phyloP scores from a whole-genome alignment of 2,888 invertebrate species.

The Incurvaria masculella region DNA sequence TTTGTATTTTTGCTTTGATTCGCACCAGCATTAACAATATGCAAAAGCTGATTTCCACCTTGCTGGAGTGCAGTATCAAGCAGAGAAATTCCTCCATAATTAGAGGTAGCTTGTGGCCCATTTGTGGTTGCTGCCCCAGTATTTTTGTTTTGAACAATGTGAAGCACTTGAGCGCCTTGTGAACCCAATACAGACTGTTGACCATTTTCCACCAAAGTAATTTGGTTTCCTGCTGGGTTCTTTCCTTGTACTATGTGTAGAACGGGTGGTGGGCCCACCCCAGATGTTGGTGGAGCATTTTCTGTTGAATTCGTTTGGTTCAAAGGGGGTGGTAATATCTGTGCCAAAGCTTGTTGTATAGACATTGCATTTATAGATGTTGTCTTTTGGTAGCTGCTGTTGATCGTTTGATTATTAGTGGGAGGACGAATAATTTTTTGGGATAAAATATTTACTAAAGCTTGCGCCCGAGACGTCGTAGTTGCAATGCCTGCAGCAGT shows the following conservation, averaged over 20 bases:
- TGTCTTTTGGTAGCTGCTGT: conserved; percentile 33
- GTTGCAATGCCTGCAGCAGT: conserved; percentile 44
- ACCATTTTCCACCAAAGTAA: conserved; percentile 37
- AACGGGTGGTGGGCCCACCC: conserved; percentile 34
- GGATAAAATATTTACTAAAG: conserved; percentile 51
- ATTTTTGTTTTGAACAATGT: conserved; percentile 47
- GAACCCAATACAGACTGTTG: conserved; percentile 41
- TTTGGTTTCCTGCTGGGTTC: conserved; percentile 36
- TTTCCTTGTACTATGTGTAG: conserved; percentile 51
- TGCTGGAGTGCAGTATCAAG: conserved; percentile 44
- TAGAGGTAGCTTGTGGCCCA: conserved; percentile 28
- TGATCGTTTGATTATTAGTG: conserved; percentile 13
- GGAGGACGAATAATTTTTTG: conserved; percentile 42
- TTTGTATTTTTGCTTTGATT: conserved; percentile 35
- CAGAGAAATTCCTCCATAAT: conserved; percentile 41
- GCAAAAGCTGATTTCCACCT: conserved; percentile 45
- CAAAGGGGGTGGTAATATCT: conserved; percentile 43
- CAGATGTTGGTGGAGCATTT: conserved; percentile 26
- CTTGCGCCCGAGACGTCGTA: conserved; percentile 27
- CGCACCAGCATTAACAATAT: conserved; percentile 43
- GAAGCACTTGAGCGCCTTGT: conserved; percentile 40
- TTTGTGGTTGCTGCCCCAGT: conserved; percentile 24
- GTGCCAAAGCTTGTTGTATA: conserved; percentile 47
- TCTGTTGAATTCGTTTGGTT: conserved; percentile 34
- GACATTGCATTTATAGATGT: conserved; percentile 41